Conservation (phyloP, 2,113 vertebrate genomes). For the Oriolus oriolus region DNA sequence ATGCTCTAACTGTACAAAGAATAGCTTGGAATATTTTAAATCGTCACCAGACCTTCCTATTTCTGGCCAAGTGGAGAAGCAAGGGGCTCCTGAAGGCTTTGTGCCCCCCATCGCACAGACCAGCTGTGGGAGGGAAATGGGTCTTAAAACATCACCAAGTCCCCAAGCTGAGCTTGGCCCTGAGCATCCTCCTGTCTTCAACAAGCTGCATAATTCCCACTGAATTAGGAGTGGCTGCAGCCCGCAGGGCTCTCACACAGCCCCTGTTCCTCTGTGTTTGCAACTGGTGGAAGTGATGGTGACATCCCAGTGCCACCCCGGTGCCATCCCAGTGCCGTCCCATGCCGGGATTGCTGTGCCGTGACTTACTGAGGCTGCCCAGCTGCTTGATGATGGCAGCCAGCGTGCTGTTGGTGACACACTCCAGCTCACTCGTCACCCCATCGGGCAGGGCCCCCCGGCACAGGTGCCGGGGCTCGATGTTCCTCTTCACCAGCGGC, state of each 20-base stretch:
- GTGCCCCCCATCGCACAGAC: not conserved
- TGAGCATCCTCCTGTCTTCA: not conserved
- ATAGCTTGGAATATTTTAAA: not conserved
- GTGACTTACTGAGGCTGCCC: slow-evolving; percentile 86
- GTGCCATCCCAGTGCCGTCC: rapidly evolving
- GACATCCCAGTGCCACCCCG: rapidly evolving
- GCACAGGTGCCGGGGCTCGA: slow-evolving; percentile 88
- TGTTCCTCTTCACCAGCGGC: slow-evolving; percentile 90
- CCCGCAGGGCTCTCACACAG: rapidly evolving
- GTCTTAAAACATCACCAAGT: not conserved
- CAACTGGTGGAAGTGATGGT: rapidly evolving
- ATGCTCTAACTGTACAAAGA: not conserved
- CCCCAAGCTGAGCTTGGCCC: not conserved
- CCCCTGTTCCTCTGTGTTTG: rapidly evolving
- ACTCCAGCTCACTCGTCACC: slow-evolving; percentile 88
- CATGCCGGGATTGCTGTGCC: rapidly evolving
- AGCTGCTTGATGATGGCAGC: slow-evolving; percentile 93
- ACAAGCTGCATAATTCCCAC: not conserved
- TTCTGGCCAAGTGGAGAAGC: not conserved
- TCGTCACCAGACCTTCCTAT: not conserved
- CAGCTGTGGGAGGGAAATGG: rapidly evolving
- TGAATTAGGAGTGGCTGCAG: not conserved
- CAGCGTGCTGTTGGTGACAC: slow-evolving; percentile 91
- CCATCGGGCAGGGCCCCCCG: slow-evolving; percentile 84
- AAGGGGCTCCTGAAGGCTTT: not conserved